These are phyloP conservation scores for Himalopsyche japonica DNA, from an alignment of 2,888 invertebrate genomes.

Conservation along the genomic window DNA sequence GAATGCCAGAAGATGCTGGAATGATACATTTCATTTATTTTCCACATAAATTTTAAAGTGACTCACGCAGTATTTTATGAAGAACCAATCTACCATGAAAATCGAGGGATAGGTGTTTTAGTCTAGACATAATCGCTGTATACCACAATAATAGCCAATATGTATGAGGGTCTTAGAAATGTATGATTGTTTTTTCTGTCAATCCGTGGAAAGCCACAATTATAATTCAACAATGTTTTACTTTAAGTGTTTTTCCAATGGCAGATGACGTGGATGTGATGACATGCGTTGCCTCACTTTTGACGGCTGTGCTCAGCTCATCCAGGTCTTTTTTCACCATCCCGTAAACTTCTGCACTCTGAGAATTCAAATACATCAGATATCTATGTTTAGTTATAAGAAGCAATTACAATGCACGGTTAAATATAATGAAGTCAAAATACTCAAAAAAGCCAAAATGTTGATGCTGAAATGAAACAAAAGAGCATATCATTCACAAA, in stretches of 20 bases:
- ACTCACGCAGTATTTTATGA: too few relatives aligned
- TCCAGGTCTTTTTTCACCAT: constrained; percentile 78
- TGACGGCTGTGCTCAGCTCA: constrained; percentile 73
- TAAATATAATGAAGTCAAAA: neutral
- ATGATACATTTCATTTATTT: too few relatives aligned
- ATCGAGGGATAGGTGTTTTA: too few relatives aligned
- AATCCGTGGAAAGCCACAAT: neutral
- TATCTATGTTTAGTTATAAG: neutral
- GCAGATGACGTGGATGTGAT: constrained; percentile 68
- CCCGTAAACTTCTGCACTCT: constrained; percentile 75
- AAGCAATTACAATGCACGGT: neutral
- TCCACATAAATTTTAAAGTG: too few relatives aligned
- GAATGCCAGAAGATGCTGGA: too few relatives aligned
- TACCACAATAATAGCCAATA: too few relatives aligned
- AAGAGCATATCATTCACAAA: too few relatives aligned
- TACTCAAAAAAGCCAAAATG: too few relatives aligned
- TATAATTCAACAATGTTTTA: constrained; percentile 44
- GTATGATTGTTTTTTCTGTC: neutral
- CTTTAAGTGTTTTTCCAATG: constrained; percentile 71
- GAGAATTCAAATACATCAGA: constrained; percentile 42
- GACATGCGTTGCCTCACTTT: constrained; percentile 70
- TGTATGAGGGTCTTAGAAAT: too few relatives aligned
- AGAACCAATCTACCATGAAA: too few relatives aligned
- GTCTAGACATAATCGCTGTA: too few relatives aligned
- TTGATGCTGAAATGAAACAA: too few relatives aligned